Evolutionary conservation across 2,888 invertebrate species (phyloP).

Genomic region (Abrostola tripartita): DNA sequence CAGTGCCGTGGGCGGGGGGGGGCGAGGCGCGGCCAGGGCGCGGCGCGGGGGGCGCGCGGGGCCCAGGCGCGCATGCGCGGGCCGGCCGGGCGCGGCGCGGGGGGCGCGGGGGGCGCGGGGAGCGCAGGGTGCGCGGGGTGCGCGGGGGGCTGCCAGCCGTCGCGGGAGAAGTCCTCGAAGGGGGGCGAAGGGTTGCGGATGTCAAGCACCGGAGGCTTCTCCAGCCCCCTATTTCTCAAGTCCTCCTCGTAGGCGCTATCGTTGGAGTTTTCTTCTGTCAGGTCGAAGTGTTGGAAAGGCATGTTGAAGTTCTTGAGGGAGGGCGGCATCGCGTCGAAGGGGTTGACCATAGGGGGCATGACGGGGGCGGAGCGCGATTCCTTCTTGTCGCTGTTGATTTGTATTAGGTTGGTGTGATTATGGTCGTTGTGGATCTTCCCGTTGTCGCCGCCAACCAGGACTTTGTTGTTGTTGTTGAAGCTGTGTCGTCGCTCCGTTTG

Average conservation of each 20-base stretch:
- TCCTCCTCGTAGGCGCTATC: slow-evolving; percentile 74
- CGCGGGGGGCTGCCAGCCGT: slow-evolving; percentile 67
- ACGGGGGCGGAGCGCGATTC: slow-evolving; percentile 66
- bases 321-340: slow-evolving; percentile 80
- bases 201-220: slow-evolving; percentile 38
- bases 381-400: slow-evolving; percentile 68
- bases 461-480: slow-evolving; percentile 85
- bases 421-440: slow-evolving; percentile 60
- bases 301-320: slow-evolving; percentile 65
- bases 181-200: slow-evolving; percentile 55
- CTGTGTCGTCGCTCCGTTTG: slow-evolving; percentile 79
- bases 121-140: slow-evolving; percentile 74
- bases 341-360: slow-evolving; percentile 71
- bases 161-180: slow-evolving; percentile 62
- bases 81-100: slow-evolving; percentile 79
- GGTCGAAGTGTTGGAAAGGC: slow-evolving; percentile 43
- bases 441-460: slow-evolving; percentile 72
- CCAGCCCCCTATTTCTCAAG: slow-evolving; percentile 63
- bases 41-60: slow-evolving; percentile 60
- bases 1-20: slow-evolving; percentile 78
- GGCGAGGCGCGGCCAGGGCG: slow-evolving; percentile 75
- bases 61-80: slow-evolving; percentile 76
- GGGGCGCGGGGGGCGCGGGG: slow-evolving; percentile 57
- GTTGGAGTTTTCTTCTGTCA: slow-evolving; percentile 55
- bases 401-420: slow-evolving; percentile 65